phyloP scores from a whole-genome alignment of 2,113 vertebrate genomes.

The Colinus virginianus region DNA sequence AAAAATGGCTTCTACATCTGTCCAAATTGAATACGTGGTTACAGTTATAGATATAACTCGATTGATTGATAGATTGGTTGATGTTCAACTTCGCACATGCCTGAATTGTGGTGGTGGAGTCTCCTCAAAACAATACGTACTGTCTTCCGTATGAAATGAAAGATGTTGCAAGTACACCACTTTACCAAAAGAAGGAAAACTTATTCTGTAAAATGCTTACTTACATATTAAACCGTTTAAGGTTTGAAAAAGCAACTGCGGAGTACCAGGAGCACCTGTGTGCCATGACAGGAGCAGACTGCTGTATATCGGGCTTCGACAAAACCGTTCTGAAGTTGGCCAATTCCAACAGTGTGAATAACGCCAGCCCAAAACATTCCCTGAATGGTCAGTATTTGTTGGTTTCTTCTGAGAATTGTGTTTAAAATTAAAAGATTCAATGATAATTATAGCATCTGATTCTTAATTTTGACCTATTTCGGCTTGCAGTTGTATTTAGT shows the following conservation, averaged over 20 bases:
- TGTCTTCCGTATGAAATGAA: not conserved
- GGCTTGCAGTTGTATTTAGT: not conserved
- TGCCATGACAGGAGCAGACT: slow-evolving; percentile 92
- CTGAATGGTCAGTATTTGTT: slow-evolving; percentile 83
- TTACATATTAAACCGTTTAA: slow-evolving; percentile 56
- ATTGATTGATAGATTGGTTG: not conserved
- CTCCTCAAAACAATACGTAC: not conserved
- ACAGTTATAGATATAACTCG: not conserved
- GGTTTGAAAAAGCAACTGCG: slow-evolving; percentile 94
- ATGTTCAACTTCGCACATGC: not conserved
- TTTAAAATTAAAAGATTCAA: fast-evolving
- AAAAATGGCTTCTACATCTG: not conserved
- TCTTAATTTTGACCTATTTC: not conserved
- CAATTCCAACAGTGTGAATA: slow-evolving; percentile 80
- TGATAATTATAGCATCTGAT: not conserved
- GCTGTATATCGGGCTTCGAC: slow-evolving; percentile 89
- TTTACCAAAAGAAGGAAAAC: not conserved
- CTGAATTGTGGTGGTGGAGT: not conserved
- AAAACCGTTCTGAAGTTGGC: slow-evolving; percentile 86
- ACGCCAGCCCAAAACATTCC: slow-evolving; percentile 92
- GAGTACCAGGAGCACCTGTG: slow-evolving; percentile 97
- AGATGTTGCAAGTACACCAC: not conserved
- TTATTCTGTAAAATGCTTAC: slow-evolving; percentile 29
- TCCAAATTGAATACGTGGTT: not conserved
- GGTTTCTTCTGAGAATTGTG: not conserved